Percentiles rank a stretch among this genome's conserved stretches.
Evolutionary conservation across 2,113 vertebrate species (phyloP).

Genomic region (Sinocyclocheilus maitianheensis): DNA sequence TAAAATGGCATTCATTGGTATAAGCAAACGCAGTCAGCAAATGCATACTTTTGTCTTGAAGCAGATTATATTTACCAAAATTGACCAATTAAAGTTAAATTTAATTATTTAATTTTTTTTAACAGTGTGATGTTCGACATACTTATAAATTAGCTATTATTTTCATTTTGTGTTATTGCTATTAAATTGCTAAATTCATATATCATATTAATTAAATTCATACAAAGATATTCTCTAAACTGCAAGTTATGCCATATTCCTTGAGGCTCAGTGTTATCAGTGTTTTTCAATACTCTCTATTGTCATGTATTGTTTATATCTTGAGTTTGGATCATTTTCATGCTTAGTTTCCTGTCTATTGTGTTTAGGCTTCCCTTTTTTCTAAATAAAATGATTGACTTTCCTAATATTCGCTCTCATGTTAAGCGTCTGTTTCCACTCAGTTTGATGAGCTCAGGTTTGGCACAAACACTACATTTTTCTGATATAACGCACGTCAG

Average conservation of each 20-base stretch:
- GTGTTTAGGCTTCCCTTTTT: not conserved
- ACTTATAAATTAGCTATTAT: not conserved
- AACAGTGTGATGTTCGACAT: not conserved
- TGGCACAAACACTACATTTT: slow-evolving; percentile 30
- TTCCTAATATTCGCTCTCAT: slow-evolving; percentile 6
- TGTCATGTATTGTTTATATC: not conserved
- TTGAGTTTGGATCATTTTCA: not conserved
- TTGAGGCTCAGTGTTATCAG: not conserved
- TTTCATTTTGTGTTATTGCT: not conserved
- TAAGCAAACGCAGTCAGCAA: not conserved
- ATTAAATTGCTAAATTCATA: not conserved
- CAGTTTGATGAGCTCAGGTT: slow-evolving; percentile 39
- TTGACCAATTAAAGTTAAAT: too few species aligned
- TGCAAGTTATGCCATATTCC: not conserved
- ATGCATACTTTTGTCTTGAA: too few species aligned
- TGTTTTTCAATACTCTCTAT: not conserved
- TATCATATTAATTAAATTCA: not conserved
- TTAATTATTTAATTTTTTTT: too few species aligned
- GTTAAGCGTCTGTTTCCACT: slow-evolving; percentile 42
- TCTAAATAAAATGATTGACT: slow-evolving; percentile 38
- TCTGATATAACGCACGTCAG: slow-evolving; percentile 41
- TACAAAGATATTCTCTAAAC: not conserved
- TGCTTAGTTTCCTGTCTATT: not conserved
- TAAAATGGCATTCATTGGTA: not conserved
- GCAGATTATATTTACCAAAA: too few species aligned